Evolutionary conservation across 2,113 vertebrate species (phyloP), one percentile per base, ranked within the genome.

Genomic region (Clarias gariepinus): DNA sequence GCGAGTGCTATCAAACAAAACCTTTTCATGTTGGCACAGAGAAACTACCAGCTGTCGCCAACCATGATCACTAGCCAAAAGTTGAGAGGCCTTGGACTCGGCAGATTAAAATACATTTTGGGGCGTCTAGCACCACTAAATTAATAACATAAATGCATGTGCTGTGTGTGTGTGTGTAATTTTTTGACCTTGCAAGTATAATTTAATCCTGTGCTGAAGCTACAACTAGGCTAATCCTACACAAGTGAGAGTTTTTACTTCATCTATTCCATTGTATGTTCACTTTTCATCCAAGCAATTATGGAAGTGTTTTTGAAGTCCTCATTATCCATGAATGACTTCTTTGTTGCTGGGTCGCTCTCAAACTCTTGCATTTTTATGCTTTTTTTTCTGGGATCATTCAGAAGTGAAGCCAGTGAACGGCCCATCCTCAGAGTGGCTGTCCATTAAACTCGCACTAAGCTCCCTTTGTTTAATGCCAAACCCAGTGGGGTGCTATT

Each of bases 231-330:
- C 11, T 25, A 63, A 11, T 63, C 15, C 0, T 52, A 66, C 12
- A 53, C 33, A n/a, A 18, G 6, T 52, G 36, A 41, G 25, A 41
- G 36, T 52, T 83, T 71, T 30, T 47, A 47, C 19, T 68, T n/a
- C 9, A 13, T 66, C 47, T 36, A 6, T n/a, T 13, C 23, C n/a
- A 60, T 73, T 52, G 21, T 89, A 77, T 89, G 80, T 88, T 76
- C 84, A 66, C 90, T 87, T 89, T 88, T 87, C 68, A 87, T 88
- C 66, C 78, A 64, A 82, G 85, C 63, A 87, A 89, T 91, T 85
- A 88, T 87, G 41, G 80, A 86, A 85, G 86, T 82, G 79, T 78
- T 83, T 91, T 87, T 91, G 86, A 89, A 88, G 74, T 79, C n/a
- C 69, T 74, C 11, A 25, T 84, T 41, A 55, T 53, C 53, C 60